phyloP scores from a whole-genome alignment of 2,797 vertebrate species.

The Semotilus atromaculatus region DNA sequence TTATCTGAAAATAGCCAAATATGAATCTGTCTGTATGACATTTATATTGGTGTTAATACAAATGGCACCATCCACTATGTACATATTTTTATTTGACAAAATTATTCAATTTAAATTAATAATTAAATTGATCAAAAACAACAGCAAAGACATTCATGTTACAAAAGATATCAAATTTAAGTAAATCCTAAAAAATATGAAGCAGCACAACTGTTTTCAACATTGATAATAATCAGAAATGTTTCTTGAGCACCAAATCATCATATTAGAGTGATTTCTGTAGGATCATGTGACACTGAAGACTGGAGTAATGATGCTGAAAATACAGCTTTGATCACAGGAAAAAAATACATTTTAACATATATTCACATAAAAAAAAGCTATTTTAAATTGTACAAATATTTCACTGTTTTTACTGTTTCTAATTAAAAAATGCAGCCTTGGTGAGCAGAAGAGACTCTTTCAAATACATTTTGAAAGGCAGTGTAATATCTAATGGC shows the following conservation, averaged over 20 bases:
- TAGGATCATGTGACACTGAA: background rate
- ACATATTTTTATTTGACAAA: background rate
- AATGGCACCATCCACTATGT: no score
- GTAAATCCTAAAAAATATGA: background rate
- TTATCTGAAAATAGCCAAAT: background rate
- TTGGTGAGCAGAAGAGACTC: background rate
- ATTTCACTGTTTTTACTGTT: background rate
- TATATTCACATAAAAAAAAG: background rate
- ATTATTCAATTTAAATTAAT: no score
- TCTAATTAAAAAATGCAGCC: background rate
- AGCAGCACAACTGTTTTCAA: background rate
- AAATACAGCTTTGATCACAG: background rate
- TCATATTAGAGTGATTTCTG: background rate
- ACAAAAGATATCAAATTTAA: background rate
- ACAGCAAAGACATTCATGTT: background rate
- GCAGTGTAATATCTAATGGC: no score
- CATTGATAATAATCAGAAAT: background rate
- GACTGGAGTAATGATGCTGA: slow-evolving; percentile 2
- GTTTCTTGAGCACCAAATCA: background rate
- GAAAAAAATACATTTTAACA: background rate
- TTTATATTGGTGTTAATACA: background rate
- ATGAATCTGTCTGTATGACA: background rate
- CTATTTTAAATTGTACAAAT: background rate
- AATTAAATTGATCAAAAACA: background rate
- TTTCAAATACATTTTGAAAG: no score